Evolutionary conservation across 2,888 invertebrate species (phyloP), one percentile per base, ranked within the genome.

Genomic region (Balanococcus diminutus): DNA sequence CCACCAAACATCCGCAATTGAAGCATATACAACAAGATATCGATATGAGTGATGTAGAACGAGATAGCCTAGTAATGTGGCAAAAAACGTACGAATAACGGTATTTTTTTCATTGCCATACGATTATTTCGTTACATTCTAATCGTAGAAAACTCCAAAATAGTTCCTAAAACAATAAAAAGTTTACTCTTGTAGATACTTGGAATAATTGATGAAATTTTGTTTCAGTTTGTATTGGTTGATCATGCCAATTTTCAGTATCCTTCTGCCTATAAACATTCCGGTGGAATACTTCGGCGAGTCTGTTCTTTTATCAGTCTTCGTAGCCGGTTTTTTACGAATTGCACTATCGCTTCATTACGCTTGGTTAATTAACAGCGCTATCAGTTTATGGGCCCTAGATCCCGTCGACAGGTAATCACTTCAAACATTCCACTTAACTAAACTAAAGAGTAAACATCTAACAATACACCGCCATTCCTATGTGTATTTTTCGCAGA

Each of bases 241-340:
- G 0, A 88, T 96, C 0, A 95, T 93, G 89, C 90, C 92, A 0
- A 89, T 95, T 9, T 86, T 95, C 0, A 93, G 94, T 84, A 89
- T 94, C 0, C 89, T 96, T 11, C 89, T 95, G 42, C 46, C 96
- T 0, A 90, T 95, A 19, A 95, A 95, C 89, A 93, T 95, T 0
- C 95, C 96, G 0, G 91, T 94, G 0, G 95, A 95, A 89, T 96
- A 95, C 89, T 96, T 95, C 94, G 92, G 92, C 6, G 96, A 96
- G 88, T 90, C 92, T 0, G 90, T 95, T 0, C 88, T 92, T 19
- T 92, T 92, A 61, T 90, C 94, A 0, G 89, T 94, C 9, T 92
- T 94, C 87, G 91, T 95, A 0, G 91, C 94, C 6, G 95, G 94
- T 11, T 93, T 94, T 89, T 89, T 96, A 87, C 92, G 96, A 14